Evolutionary conservation across 2,888 invertebrate genomes (phyloP).

Genomic region (Tetropium fuscum): DNA sequence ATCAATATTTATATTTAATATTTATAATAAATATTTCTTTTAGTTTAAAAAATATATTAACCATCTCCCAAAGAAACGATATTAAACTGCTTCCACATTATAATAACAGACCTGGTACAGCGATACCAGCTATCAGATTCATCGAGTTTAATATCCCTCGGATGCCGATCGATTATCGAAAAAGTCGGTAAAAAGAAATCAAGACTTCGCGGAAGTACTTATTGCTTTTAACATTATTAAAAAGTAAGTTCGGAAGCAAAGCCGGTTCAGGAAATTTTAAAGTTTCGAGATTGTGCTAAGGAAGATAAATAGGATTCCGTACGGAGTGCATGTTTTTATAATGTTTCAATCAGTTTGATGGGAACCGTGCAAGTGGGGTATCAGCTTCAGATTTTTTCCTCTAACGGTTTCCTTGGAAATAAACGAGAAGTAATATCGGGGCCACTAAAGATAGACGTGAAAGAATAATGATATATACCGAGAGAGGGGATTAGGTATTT

Average conservation of each 20-base stretch:
- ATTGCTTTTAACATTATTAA: conserved; percentile 35
- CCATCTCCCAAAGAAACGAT: too few relatives aligned
- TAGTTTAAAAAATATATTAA: too few relatives aligned
- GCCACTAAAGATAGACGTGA: conserved; percentile 21
- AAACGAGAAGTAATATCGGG: conserved; percentile 40
- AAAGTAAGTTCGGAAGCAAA: conserved; percentile 30
- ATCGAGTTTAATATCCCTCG: not conserved
- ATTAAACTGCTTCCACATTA: too few relatives aligned
- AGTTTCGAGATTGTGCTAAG: conserved; percentile 44
- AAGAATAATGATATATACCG: conserved; percentile 20
- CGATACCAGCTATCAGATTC: too few relatives aligned
- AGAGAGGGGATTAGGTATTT: too few relatives aligned
- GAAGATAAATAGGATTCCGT: conserved; percentile 44
- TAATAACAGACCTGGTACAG: too few relatives aligned
- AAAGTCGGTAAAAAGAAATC: conserved; percentile 19
- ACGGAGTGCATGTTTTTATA: conserved; percentile 48
- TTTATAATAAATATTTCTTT: too few relatives aligned
- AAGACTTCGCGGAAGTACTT: conserved; percentile 7
- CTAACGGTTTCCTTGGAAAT: conserved; percentile 43
- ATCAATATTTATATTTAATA: too few relatives aligned
- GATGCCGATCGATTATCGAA: conserved; percentile 1
- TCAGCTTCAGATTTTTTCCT: conserved; percentile 49
- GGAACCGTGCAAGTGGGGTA: conserved; percentile 45
- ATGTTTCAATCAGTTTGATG: conserved; percentile 53
- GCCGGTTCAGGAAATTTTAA: conserved; percentile 35